Base-by-base conservation (phyloP, 1,140 invertebrate genomes). In the Cephus cinctus region DNA sequence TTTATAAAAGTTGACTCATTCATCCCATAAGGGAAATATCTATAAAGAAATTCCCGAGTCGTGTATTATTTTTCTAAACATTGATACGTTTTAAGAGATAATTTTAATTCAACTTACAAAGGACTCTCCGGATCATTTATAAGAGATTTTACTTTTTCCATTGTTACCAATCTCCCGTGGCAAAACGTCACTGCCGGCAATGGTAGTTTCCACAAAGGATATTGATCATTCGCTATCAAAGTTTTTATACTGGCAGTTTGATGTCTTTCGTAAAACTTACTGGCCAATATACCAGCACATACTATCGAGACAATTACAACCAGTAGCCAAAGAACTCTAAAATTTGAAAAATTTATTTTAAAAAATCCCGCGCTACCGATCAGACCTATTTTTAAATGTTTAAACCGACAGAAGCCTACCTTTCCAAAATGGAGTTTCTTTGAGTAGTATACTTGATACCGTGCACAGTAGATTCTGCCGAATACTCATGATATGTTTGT, bases 231-330 rank as follows among this genome's bases (percentile, higher is more conserved):
- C 4, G 58, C 41, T 4, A 64, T 45, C 16, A 55, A 31, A 6
- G 62, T 64, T 32, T 59, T 52, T 59, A 58, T 61, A 42, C 52
- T 64, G 0, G 45, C 56, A 8, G 46, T 49, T 43, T 57, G 48
- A 45, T 64, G 61, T 41, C 51, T 61, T 16, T 54, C 51, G 41
- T 64, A 64, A 43, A 64, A 64, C 43, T 52, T 47, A 20, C 47
- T 34, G 5, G 62, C 56, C 42, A 64, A 43, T 20, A 21, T 25
- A 4, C 22, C 50, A 6, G 62, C 51, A n/a, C 34, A 32, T 32
- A 56, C 18, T 2, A 64, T 30, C 4, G 62, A 61, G n/a, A 60
- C 16, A 2, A 54, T 35, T 3, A 64, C 27, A 5, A 64, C 41
- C 3, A 56, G 39, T 20, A 53, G 25, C 62, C 62, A 64, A 5